These are phyloP conservation scores for Lacerta bilineata DNA, from an alignment of 2,797 vertebrate species.

Conservation along the genomic window DNA sequence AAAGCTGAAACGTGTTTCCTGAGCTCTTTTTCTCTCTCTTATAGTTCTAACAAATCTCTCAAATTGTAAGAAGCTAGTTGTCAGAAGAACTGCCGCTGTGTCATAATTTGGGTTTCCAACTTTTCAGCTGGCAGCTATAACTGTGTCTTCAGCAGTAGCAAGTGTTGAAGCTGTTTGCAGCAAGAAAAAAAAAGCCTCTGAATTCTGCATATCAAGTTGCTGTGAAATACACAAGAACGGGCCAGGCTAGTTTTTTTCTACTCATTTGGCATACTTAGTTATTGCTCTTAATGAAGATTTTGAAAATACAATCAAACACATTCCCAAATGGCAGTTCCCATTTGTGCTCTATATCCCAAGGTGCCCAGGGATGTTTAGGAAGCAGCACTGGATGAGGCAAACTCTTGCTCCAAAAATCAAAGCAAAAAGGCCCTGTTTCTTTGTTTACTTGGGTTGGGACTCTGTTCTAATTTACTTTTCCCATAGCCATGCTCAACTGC, in stretches of 20 bases:
- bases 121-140: neutral
- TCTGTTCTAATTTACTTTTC: constrained; percentile 23
- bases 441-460: neutral
- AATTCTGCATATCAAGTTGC: neutral
- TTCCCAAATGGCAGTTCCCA: neutral
- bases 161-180: neutral
- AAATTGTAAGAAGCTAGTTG: neutral
- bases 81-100: neutral
- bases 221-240: neutral
- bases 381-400: neutral
- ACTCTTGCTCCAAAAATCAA: neutral
- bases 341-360: neutral
- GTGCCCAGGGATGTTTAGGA: neutral
- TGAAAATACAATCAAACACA: neutral
- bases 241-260: neutral
- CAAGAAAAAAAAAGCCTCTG: too few species aligned
- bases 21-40: constrained; percentile 23
- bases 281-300: constrained; percentile 1
- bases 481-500: too few species aligned
- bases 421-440: neutral
- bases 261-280: neutral
- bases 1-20: neutral
- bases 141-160: neutral
- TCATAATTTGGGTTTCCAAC: neutral
- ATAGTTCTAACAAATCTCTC: neutral